Evolutionary conservation across 2,888 invertebrate species (phyloP).

Genomic region (Ormyrus labotus): DNA sequence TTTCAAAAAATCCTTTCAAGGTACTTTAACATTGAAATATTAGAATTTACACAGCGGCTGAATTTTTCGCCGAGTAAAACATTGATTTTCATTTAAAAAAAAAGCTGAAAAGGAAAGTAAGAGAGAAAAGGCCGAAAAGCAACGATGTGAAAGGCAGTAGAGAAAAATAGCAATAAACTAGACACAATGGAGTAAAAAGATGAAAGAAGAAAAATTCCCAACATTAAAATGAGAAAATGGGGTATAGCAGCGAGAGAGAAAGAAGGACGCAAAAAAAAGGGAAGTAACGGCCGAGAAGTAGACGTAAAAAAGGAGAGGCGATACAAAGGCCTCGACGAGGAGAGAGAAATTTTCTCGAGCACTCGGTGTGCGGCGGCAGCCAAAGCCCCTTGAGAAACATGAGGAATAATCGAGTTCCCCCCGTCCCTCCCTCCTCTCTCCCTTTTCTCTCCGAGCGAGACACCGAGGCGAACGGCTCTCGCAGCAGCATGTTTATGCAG

Average conservation of each 20-base stretch:
- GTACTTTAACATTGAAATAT: too few species aligned
- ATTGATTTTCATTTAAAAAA: too few species aligned
- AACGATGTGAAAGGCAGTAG: too few species aligned
- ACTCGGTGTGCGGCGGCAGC: background rate
- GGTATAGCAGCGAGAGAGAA: background rate
- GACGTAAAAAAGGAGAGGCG: background rate
- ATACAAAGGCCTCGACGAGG: background rate
- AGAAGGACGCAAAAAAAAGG: constrained; percentile 12
- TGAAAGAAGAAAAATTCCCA: constrained; percentile 21
- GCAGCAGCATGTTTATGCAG: constrained; percentile 36
- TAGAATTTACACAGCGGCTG: too few species aligned
- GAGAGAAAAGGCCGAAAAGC: too few species aligned
- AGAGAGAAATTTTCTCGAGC: constrained; percentile 3
- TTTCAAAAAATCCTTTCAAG: too few species aligned
- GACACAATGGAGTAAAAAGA: constrained; percentile 20
- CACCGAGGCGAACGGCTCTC: background rate
- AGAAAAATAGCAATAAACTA: constrained; percentile 11
- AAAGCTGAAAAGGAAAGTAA: too few species aligned
- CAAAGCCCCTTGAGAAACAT: constrained; percentile 19
- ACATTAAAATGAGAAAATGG: constrained; percentile 31
- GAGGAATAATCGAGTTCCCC: constrained; percentile 27
- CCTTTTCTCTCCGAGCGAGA: background rate
- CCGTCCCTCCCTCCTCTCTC: background rate
- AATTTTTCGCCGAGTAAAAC: too few species aligned
- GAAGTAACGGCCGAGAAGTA: background rate